Conservation (phyloP, 1,140 invertebrate species). For the Drosophila erecta region DNA sequence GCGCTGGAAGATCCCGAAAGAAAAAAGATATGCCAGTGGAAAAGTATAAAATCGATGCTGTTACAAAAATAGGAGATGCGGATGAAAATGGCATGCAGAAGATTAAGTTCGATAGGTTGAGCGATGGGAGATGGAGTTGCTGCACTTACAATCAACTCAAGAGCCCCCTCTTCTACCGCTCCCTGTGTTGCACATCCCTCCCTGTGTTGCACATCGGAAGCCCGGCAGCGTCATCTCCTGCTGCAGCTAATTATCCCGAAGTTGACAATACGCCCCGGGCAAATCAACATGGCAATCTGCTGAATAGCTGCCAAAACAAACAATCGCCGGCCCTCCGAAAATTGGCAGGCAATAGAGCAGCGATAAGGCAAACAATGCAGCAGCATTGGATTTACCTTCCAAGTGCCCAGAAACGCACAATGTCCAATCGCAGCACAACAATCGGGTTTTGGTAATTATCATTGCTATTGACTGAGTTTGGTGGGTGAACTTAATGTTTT, state of each 20-base stretch:
- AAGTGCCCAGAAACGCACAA: slow-evolving; percentile 2
- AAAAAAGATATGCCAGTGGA: slow-evolving; percentile 5
- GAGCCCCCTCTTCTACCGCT: not conserved
- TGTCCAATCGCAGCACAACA: slow-evolving; percentile 1
- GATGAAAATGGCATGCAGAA: not conserved
- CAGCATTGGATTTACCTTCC: slow-evolving; percentile 22
- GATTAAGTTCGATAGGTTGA: slow-evolving; percentile 11
- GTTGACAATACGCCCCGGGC: slow-evolving; percentile 32
- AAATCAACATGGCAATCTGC: slow-evolving; percentile 50
- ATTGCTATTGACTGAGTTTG: slow-evolving; percentile 1
- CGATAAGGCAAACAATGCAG: slow-evolving; percentile 19
- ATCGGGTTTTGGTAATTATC: slow-evolving; percentile 28
- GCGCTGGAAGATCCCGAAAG: slow-evolving; percentile 28
- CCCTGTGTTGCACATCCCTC: not conserved
- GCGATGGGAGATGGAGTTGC: slow-evolving; percentile 28
- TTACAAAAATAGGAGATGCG: slow-evolving; percentile 9
- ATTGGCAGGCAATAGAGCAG: slow-evolving; percentile 48
- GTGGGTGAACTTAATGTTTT: not conserved
- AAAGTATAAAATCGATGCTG: slow-evolving; percentile 64
- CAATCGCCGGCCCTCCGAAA: slow-evolving; percentile 33
- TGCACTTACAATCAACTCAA: slow-evolving; percentile 54
- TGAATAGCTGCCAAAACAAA: slow-evolving; percentile 36
- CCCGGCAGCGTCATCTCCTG: slow-evolving; percentile 25
- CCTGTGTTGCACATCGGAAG: too few species aligned
- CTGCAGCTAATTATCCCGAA: slow-evolving; percentile 65